Evolutionary conservation across 2,113 vertebrate species (phyloP).

Genomic region (Barnardius zonarius): DNA sequence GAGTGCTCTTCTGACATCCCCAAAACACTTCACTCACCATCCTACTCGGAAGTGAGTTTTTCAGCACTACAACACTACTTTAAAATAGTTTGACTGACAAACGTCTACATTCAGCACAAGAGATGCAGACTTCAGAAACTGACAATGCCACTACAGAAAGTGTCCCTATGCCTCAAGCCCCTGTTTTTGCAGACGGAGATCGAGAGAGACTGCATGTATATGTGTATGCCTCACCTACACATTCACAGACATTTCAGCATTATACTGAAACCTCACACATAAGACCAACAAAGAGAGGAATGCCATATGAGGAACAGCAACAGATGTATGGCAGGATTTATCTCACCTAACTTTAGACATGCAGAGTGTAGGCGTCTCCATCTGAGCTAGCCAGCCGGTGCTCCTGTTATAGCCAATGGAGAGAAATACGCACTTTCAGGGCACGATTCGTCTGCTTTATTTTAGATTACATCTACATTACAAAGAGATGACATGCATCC

Average conservation of each 20-base stretch:
- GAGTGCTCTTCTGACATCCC: background rate
- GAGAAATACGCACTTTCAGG: background rate
- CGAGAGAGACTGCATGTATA: background rate
- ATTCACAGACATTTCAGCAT: background rate
- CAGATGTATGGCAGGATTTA: constrained; percentile 25
- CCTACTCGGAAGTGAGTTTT: background rate
- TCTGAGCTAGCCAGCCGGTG: constrained; percentile 8
- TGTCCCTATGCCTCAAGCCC: background rate
- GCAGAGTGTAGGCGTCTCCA: background rate
- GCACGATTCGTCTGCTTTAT: background rate
- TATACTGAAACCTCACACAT: background rate
- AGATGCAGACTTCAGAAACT: background rate
- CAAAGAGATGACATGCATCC: background rate
- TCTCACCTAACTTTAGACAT: constrained; percentile 43
- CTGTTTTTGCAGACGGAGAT: background rate
- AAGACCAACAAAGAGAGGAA: constrained; percentile 3
- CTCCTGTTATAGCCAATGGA: constrained; percentile 5
- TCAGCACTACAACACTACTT: background rate
- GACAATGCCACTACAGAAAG: background rate
- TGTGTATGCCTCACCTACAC: background rate
- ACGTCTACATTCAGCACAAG: background rate
- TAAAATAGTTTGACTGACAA: background rate
- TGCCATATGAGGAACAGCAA: constrained; percentile 6
- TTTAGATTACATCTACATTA: background rate
- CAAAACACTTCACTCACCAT: background rate